A percentile compares a stretch with the other conserved stretches of the same genome.
These are phyloP conservation scores for Trematomus loennbergii DNA, from an alignment of 2,113 vertebrate genomes.

Conservation along the genomic window DNA sequence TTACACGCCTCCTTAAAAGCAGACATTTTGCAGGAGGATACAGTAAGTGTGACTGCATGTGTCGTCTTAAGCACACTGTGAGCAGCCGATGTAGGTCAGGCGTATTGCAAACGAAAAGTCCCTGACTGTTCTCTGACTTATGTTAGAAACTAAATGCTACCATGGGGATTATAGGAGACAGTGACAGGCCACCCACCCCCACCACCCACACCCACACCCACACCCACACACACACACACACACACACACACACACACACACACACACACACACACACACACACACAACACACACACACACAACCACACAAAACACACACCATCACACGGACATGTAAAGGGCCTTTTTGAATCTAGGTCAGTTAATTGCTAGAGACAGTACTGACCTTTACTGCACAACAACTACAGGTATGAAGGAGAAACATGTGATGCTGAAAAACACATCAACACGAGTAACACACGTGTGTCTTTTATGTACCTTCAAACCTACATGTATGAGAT, in stretches of 20 bases:
- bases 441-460: background rate
- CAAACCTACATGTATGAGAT: background rate
- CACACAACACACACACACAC: no score
- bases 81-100: slow-evolving; percentile 78
- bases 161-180: slow-evolving; percentile 63
- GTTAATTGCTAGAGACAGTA: slow-evolving; percentile 28
- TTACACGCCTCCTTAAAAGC: slow-evolving; percentile 13
- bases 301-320: slow-evolving; percentile 20
- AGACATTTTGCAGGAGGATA: slow-evolving; percentile 48
- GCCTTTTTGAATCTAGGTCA: slow-evolving; percentile 66
- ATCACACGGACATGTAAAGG: slow-evolving; percentile 29
- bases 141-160: slow-evolving; percentile 66
- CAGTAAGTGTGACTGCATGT: slow-evolving; percentile 62
- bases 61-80: slow-evolving; percentile 63
- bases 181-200: slow-evolving; percentile 12
- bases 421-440: background rate
- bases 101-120: slow-evolving; percentile 47
- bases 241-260: no score
- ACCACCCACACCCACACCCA: slow-evolving; percentile 9
- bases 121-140: slow-evolving; percentile 67
- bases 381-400: slow-evolving; percentile 53
- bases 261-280: background rate
- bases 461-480: slow-evolving; percentile 19
- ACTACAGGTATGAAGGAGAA: slow-evolving; percentile 27
- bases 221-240: slow-evolving; percentile 25